phyloP scores from a whole-genome alignment of 2,113 vertebrate genomes.

The Eulemur rufifrons region DNA sequence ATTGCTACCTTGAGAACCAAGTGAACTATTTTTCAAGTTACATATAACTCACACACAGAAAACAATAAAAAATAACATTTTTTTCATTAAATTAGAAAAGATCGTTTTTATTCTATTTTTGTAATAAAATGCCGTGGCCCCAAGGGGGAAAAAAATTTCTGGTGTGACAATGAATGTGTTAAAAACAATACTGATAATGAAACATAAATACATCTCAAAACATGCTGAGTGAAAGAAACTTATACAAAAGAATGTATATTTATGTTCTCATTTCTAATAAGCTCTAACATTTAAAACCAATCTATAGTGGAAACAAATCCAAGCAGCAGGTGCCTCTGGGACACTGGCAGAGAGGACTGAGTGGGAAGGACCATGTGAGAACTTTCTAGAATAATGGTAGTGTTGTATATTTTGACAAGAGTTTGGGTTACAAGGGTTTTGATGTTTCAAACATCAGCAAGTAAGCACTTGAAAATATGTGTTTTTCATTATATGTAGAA shows the following conservation, averaged over 20 bases:
- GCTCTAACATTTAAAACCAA: neutral
- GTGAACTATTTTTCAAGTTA: too few species aligned
- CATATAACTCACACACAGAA: too few species aligned
- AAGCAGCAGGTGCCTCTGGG: neutral
- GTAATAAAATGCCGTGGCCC: too few species aligned
- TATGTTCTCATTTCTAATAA: neutral
- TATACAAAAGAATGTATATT: neutral
- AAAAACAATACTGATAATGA: neutral
- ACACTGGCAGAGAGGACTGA: neutral
- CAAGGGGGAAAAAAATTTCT: too few species aligned
- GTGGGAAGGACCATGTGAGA: neutral
- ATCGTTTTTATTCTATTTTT: too few species aligned
- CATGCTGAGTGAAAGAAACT: neutral
- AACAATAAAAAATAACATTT: too few species aligned
- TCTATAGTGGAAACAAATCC: neutral
- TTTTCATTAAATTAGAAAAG: too few species aligned
- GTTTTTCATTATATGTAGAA: neutral
- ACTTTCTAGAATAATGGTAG: neutral
- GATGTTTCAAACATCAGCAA: neutral
- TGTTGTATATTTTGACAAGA: neutral
- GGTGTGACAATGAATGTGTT: too few species aligned
- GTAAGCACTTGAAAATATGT: neutral
- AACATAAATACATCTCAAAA: neutral
- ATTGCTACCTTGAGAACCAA: too few species aligned
- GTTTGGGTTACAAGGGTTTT: neutral